These are phyloP conservation scores for Acanthopagrus latus DNA, from an alignment of 2,797 vertebrate genomes.

Conservation along the genomic window DNA sequence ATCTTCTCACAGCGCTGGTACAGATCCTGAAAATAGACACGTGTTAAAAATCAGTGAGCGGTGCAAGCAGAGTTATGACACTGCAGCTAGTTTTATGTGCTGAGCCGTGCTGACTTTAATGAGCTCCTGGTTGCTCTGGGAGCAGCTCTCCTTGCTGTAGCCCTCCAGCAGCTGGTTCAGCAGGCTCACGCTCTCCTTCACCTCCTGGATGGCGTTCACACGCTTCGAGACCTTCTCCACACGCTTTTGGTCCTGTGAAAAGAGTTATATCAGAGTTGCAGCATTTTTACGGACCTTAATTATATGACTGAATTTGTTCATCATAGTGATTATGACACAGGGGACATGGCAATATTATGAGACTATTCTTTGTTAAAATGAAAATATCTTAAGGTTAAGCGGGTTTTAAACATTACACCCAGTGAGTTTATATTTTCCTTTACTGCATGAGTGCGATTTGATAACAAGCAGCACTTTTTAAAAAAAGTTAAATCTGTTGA, in stretches of 20 bases:
- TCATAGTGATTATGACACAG: background rate
- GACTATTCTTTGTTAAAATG: background rate
- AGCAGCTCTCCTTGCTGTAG: slow-evolving; percentile 88
- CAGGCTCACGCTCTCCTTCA: slow-evolving; percentile 95
- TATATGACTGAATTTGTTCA: background rate
- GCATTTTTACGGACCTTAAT: background rate
- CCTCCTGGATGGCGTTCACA: slow-evolving; percentile 95
- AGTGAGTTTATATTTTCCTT: background rate
- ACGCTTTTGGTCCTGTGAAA: slow-evolving; percentile 94
- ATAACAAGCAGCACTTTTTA: background rate
- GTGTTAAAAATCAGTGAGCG: background rate
- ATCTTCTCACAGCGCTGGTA: slow-evolving; percentile 98
- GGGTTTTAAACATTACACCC: no score
- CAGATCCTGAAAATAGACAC: slow-evolving; percentile 87
- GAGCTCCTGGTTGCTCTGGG: slow-evolving; percentile 92
- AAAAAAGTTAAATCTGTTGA: background rate
- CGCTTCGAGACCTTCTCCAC: slow-evolving; percentile 98
- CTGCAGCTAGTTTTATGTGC: slow-evolving; percentile 21
- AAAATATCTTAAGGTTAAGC: background rate
- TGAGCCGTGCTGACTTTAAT: slow-evolving; percentile 89
- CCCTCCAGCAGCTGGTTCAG: slow-evolving; percentile 94
- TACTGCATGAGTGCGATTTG: background rate
- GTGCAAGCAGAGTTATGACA: background rate
- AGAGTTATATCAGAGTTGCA: background rate
- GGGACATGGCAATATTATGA: background rate